Percentiles rank a stretch among this genome's conserved stretches.
These are phyloP conservation scores for Capitulum mitella DNA, from an alignment of 2,888 invertebrate genomes.

Conservation along the genomic window DNA sequence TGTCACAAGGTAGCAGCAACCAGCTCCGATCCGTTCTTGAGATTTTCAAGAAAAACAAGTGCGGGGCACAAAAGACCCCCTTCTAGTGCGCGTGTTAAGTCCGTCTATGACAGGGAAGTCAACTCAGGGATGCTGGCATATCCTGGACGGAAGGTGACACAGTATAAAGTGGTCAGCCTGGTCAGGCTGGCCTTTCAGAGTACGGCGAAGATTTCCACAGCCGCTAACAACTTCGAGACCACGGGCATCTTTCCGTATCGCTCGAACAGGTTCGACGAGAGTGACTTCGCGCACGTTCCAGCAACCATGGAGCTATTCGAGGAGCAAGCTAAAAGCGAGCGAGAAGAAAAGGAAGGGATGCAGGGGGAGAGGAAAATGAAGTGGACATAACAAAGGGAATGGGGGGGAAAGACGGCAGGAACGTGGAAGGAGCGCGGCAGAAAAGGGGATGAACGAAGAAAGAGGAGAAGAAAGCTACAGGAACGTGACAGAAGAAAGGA, in stretches of 20 bases:
- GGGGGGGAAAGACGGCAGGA: too few relatives aligned
- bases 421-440: too few relatives aligned
- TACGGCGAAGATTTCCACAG: background rate
- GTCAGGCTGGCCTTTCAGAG: background rate
- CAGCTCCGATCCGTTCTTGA: too few relatives aligned
- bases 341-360: background rate
- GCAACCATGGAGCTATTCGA: background rate
- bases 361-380: background rate
- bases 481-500: too few relatives aligned
- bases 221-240: background rate
- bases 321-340: background rate
- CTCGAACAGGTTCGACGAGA: background rate
- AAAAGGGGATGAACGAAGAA: background rate
- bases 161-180: background rate
- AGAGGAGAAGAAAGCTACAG: too few relatives aligned
- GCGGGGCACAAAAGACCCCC: too few relatives aligned
- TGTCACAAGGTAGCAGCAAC: too few relatives aligned
- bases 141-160: background rate
- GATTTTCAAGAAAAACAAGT: too few relatives aligned
- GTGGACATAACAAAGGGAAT: background rate
- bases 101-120: background rate
- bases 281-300: background rate
- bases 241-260: background rate
- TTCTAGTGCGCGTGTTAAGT: too few relatives aligned
- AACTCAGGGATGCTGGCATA: background rate